phyloP scores from a whole-genome alignment of 1,140 invertebrate species.

The Rhynchophorus ferrugineus region DNA sequence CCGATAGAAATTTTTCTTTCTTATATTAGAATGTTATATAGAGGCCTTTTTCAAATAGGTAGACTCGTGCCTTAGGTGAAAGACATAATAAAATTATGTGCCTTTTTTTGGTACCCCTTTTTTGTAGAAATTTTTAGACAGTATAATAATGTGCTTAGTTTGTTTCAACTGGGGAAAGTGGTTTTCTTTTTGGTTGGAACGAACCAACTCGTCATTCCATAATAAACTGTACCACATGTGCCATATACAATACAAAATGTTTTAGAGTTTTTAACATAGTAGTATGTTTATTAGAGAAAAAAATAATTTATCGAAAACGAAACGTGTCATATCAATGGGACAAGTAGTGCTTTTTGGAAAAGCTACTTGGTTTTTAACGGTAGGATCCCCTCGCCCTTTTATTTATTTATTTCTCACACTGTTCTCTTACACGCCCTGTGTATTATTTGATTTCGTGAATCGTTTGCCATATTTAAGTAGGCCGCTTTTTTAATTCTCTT shows the following conservation, averaged over 20 bases:
- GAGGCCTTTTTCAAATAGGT: slow-evolving; percentile 24
- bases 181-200: slow-evolving; percentile 2
- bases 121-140: slow-evolving; percentile 2
- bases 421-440: background rate
- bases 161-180: background rate
- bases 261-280: slow-evolving; percentile 7
- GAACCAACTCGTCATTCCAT: slow-evolving; percentile 16
- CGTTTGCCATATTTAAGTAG: slow-evolving; percentile 23
- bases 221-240: slow-evolving; percentile 18
- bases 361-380: slow-evolving; percentile 6
- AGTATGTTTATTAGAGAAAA: slow-evolving; percentile 10
- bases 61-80: slow-evolving; percentile 23
- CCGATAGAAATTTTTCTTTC: background rate
- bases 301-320: slow-evolving; percentile 5
- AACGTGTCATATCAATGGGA: slow-evolving; percentile 6
- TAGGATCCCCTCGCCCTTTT: background rate
- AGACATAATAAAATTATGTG: slow-evolving; percentile 17
- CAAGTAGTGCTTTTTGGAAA: background rate
- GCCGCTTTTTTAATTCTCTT: slow-evolving; percentile 6
- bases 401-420: slow-evolving; percentile 1
- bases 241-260: slow-evolving; percentile 18
- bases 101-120: slow-evolving; percentile 19
- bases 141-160: background rate
- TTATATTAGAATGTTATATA: slow-evolving; percentile 1
- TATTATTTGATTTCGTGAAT: slow-evolving; percentile 16